phyloP scores from a whole-genome alignment of 2,888 invertebrate species.

The Apotomis betuletana region DNA sequence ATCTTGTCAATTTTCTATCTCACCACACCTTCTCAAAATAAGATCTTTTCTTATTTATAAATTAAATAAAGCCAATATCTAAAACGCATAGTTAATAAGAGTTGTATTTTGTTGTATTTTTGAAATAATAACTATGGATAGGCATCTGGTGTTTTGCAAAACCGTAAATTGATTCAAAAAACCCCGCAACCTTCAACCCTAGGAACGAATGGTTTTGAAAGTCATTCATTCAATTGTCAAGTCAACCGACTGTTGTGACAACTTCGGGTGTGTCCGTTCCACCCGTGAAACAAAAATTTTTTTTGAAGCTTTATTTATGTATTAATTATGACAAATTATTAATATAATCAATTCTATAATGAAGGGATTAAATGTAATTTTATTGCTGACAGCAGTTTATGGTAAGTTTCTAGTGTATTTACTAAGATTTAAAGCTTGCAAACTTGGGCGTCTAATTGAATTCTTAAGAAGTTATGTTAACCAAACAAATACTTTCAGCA shows the following conservation, averaged over 20 bases:
- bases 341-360: conserved; percentile 1
- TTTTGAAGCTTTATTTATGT: not conserved
- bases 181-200: not conserved
- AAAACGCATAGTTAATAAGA: too few species aligned
- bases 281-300: conserved; percentile 18
- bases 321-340: conserved; percentile 28
- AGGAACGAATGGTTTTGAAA: not conserved
- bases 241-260: conserved; percentile 24
- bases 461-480: conserved; percentile 1
- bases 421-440: not conserved
- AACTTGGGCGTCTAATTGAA: conserved; percentile 26
- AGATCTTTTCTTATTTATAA: not conserved
- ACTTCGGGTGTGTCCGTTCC: conserved; percentile 36
- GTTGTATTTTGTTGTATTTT: too few species aligned
- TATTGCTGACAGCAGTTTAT: conserved; percentile 8
- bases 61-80: too few species aligned
- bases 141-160: not conserved
- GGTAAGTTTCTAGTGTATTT: conserved; percentile 25
- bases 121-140: too few species aligned
- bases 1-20: too few species aligned
- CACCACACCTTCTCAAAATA: not conserved
- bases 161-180: not conserved
- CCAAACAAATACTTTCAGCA: conserved; percentile 47
- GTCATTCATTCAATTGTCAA: conserved; percentile 18
- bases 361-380: conserved; percentile 6